Conservation (phyloP, 2,888 invertebrate species). For the Notodromas monacha region DNA sequence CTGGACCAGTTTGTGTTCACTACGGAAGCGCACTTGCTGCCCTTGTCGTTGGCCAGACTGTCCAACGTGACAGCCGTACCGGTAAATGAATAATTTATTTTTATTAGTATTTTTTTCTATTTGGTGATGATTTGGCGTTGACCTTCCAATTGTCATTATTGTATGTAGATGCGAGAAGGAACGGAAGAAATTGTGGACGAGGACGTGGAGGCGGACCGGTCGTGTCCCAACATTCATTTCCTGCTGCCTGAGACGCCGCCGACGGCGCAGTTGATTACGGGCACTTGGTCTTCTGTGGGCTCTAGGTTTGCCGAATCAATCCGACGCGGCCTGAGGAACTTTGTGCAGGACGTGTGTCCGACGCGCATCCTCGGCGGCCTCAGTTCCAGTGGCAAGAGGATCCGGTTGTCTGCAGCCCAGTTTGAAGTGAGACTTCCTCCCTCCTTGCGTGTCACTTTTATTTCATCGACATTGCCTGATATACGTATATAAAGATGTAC, state of each 20-base stretch:
- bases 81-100: conserved; percentile 10
- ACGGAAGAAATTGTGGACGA: conserved; percentile 8
- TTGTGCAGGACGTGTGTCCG: conserved; percentile 48
- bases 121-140: neutral
- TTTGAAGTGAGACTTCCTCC: conserved; percentile 22
- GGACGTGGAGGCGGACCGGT: conserved; percentile 20
- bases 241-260: conserved; percentile 36
- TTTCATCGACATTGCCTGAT: no score
- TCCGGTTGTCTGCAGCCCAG: conserved; percentile 15
- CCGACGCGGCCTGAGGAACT: conserved; percentile 44
- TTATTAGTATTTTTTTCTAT: no score
- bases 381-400: no score
- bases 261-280: no score
- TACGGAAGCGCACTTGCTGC: conserved; percentile 80
- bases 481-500: no score
- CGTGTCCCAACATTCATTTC: conserved; percentile 53
- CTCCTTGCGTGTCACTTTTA: neutral
- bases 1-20: conserved; percentile 60
- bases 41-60: conserved; percentile 38
- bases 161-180: conserved; percentile 7
- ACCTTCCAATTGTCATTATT: conserved; percentile 2
- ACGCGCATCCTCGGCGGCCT: no score
- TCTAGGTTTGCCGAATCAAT: conserved; percentile 32
- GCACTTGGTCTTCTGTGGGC: no score
- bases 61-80: conserved; percentile 15